Evolutionary conservation across 2,797 vertebrate genomes (phyloP).

Genomic region (Oceanodroma leucorhoa): DNA sequence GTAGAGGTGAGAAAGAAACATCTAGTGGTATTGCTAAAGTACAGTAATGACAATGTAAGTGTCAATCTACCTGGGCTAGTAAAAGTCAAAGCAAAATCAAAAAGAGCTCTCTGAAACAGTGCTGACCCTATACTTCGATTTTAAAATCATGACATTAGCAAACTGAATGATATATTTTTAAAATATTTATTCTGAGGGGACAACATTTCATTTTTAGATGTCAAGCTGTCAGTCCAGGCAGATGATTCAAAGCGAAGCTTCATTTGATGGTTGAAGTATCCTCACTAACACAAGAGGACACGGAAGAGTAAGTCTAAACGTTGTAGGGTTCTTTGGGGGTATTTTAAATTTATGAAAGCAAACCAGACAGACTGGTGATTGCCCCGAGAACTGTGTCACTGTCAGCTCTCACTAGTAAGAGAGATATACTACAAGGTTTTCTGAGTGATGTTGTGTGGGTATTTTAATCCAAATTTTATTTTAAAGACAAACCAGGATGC

Average conservation of each 20-base stretch:
- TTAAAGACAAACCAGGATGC: background rate
- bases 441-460: background rate
- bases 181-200: constrained; percentile 40
- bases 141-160: constrained; percentile 31
- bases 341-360: background rate
- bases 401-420: background rate
- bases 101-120: constrained; percentile 1
- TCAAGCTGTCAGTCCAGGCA: constrained; percentile 17
- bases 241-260: background rate
- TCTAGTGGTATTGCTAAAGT: background rate
- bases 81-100: background rate
- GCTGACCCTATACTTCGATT: background rate
- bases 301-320: background rate
- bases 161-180: background rate
- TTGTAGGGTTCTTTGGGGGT: background rate
- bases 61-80: background rate
- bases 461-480: background rate
- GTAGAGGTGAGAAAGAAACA: background rate
- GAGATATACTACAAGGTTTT: background rate
- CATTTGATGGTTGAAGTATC: background rate
- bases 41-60: background rate
- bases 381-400: background rate
- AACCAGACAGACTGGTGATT: background rate
- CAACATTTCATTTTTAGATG: constrained; percentile 23
- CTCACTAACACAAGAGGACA: background rate